Evolutionary conservation across 2,797 vertebrate genomes (phyloP), one percentile per base, ranked within the genome.

Genomic region (Eulemur mongoz): DNA sequence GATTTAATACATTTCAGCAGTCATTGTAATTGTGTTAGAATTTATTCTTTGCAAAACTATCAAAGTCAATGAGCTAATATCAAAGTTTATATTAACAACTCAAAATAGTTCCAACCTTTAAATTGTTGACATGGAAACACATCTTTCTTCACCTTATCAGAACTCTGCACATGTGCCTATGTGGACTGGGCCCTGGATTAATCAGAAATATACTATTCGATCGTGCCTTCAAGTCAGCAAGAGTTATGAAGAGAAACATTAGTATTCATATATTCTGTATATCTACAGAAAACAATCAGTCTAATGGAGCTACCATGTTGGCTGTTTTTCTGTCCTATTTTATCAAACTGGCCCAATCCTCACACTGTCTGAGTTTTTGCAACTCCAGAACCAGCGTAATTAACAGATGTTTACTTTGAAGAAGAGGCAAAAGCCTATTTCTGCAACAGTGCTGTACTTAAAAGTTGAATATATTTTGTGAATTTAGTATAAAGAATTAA

Each of bases 71-170:
- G 61, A 97, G 23, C 93, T 98, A 97, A 90, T 95, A 98, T 96
- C 61, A 96, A 98, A 97, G 32, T 54, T 79, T 98, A 96, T 96
- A 98, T 91, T 93, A 96, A 86, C 89, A 98, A 94, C 94, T 98
- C 0, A 0, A 97, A 97, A 93, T 96, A 97, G 89, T 97, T 98
- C 92, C 97, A 88, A 80, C 79, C 93, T 63, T 32, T 97, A 97
- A 97, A 96, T 96, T 98, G 84, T 98, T 98, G 98, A 98, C 96
- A 88, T 98, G 76, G 89, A 95, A 98, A 98, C 97, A 98, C n/a
- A 97, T 89, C 96, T 92, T 98, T 98, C 97, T 98, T 95, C 67
- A 97, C 93, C 94, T 98, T 99, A 98, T 99, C 98, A 98, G 97
- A 96, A 89, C 93, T 96, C 88, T 30, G 78, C 98, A 98, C 81